Evolutionary conservation across 2,888 invertebrate genomes (phyloP).

Genomic region (Pandemis heparana): DNA sequence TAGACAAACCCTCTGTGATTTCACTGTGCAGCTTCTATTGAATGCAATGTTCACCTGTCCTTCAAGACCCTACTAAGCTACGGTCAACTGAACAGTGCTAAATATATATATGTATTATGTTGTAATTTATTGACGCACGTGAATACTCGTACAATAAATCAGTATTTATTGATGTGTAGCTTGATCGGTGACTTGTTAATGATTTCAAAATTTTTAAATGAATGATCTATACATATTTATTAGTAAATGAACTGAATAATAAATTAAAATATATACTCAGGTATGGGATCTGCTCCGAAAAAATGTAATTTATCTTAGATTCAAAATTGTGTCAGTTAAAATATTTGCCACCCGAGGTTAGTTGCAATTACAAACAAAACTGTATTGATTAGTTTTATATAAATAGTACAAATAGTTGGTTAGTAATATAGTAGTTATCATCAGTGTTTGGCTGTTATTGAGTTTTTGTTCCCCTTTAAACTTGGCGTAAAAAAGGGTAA

Average conservation of each 20-base stretch:
- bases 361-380: background rate
- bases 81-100: background rate
- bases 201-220: background rate
- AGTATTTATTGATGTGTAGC: conserved; percentile 20
- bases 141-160: background rate
- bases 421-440: no score
- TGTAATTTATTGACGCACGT: conserved; percentile 10
- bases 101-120: background rate
- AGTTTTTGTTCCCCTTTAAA: no score
- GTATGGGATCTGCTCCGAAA: conserved; percentile 12
- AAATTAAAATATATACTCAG: background rate
- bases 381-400: background rate
- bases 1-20: conserved; percentile 11
- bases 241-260: background rate
- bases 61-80: background rate
- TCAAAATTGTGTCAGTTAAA: background rate
- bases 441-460: no score
- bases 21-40: conserved; percentile 21
- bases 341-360: background rate
- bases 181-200: conserved; percentile 21
- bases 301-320: background rate
- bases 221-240: background rate
- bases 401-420: no score
- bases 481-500: no score
- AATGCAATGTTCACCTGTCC: background rate